Evolutionary conservation across 2,888 invertebrate genomes (phyloP).

Genomic region (Pheosia gnoma): DNA sequence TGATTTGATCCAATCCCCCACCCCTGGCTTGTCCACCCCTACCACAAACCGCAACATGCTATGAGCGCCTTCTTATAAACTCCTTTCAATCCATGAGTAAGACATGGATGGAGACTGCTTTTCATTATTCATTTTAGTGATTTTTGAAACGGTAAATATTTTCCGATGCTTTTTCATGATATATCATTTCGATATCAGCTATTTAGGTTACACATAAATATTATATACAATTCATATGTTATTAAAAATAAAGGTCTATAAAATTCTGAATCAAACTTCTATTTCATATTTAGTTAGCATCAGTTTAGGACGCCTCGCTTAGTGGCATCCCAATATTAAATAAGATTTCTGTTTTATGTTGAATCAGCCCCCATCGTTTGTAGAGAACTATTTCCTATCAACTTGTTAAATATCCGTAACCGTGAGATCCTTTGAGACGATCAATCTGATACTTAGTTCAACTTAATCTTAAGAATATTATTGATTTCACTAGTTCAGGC

Average conservation of each 20-base stretch:
- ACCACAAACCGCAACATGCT: conserved; percentile 57
- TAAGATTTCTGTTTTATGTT: conserved; percentile 67
- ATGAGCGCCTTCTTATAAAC: conserved; percentile 63
- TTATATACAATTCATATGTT: too few relatives aligned
- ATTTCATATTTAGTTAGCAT: conserved; percentile 35
- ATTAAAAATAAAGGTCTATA: not conserved
- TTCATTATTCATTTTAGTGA: not conserved
- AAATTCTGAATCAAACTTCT: conserved; percentile 7
- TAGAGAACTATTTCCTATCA: conserved; percentile 51
- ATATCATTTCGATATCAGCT: too few relatives aligned
- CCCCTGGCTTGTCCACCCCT: conserved; percentile 16
- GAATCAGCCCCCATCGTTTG: conserved; percentile 54
- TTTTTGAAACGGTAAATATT: too few relatives aligned
- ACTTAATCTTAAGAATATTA: conserved; percentile 10
- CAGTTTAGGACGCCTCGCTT: conserved; percentile 51
- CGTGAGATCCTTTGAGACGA: conserved; percentile 33
- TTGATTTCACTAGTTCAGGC: conserved; percentile 6
- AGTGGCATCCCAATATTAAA: conserved; percentile 60
- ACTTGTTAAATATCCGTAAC: conserved; percentile 46
- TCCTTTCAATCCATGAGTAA: conserved; percentile 54
- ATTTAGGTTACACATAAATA: too few relatives aligned
- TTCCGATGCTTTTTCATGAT: too few relatives aligned
- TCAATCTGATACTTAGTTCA: conserved; percentile 30
- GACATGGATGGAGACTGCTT: conserved; percentile 30
- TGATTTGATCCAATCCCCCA: conserved; percentile 61